phyloP scores from a whole-genome alignment of 1,140 invertebrate species.

The Heliothis virescens region DNA sequence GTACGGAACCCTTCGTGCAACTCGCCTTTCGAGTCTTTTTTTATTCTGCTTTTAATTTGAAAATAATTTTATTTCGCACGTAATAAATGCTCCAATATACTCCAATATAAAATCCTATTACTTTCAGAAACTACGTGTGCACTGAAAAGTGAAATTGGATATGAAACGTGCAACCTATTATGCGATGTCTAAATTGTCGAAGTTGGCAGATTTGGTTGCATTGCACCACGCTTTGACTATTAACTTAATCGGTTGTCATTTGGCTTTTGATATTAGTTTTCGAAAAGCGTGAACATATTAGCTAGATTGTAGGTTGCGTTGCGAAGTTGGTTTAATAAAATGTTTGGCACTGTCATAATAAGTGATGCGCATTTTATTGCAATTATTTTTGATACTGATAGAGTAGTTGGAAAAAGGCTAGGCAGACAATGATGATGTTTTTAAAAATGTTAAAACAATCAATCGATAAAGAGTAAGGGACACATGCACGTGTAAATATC shows the following conservation, averaged over 20 bases:
- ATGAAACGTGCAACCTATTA: background rate
- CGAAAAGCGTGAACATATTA: background rate
- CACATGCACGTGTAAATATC: no score
- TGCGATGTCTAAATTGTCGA: background rate
- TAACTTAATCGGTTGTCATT: background rate
- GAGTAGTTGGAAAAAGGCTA: background rate
- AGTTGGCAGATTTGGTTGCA: background rate
- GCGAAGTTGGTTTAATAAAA: background rate
- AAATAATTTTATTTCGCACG: no score
- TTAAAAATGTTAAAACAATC: no score
- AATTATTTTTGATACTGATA: no score
- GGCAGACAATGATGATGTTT: no score
- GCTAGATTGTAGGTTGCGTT: background rate
- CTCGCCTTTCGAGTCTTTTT: no score
- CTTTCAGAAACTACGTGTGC: background rate
- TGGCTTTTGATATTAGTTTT: background rate
- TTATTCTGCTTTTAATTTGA: no score
- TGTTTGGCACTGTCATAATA: background rate
- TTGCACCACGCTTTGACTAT: background rate
- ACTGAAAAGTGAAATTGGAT: constrained; percentile 12
- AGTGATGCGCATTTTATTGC: background rate
- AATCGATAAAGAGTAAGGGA: no score
- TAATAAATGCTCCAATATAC: no score
- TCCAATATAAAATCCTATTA: background rate
- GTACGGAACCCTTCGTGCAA: no score